Evolutionary conservation across 2,113 vertebrate species (phyloP).

Genomic region (Glaucidium brasilianum): DNA sequence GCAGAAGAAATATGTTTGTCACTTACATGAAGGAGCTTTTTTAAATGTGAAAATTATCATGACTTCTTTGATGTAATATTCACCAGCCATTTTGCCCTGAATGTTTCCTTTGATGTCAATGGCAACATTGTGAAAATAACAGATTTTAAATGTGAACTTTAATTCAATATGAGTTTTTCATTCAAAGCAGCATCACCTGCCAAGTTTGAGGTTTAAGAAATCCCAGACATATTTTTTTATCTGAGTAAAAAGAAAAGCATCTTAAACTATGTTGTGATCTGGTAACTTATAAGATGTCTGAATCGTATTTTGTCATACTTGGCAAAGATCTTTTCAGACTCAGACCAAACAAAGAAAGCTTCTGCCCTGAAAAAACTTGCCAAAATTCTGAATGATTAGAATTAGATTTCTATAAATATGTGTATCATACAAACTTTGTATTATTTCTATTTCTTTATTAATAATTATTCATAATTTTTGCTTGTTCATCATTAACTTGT

Average conservation of each 20-base stretch:
- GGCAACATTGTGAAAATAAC: background rate
- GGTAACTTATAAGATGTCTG: constrained; percentile 26
- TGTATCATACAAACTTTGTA: background rate
- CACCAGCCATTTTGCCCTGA: background rate
- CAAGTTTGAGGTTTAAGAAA: constrained; percentile 24
- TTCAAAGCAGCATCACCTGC: background rate
- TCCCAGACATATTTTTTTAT: background rate
- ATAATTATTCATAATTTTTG: background rate
- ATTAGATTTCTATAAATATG: background rate
- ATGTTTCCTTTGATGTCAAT: background rate
- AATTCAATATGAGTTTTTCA: background rate
- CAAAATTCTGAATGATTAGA: background rate
- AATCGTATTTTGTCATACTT: constrained; percentile 46
- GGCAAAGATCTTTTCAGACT: constrained; percentile 1
- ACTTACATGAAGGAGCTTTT: background rate
- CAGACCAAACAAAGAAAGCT: constrained; percentile 48
- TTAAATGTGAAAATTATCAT: background rate
- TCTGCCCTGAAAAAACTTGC: background rate
- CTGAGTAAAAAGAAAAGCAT: background rate
- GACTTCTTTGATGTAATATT: background rate
- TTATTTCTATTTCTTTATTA: background rate
- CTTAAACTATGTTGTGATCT: background rate
- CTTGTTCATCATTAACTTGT: background rate
- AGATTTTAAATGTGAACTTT: background rate
- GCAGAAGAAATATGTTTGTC: constrained; percentile 8